These are phyloP conservation scores for Tuta absoluta DNA, from an alignment of 2,888 invertebrate species.

Conservation along the genomic window DNA sequence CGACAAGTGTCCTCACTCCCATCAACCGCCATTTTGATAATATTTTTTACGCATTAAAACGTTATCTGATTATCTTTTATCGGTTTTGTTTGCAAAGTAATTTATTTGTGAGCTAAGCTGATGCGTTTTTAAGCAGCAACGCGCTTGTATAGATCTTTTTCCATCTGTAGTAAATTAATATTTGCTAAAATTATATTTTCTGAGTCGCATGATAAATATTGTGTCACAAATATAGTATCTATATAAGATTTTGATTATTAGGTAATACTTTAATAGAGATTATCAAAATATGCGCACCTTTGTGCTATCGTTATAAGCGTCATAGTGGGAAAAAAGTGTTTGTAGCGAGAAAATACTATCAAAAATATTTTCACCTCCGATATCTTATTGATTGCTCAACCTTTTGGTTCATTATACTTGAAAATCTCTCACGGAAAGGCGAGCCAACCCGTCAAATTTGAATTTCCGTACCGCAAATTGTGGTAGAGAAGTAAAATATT, in stretches of 20 bases:
- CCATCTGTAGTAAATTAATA: conserved; percentile 37
- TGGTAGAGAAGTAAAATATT: conserved; percentile 45
- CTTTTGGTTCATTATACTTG: conserved; percentile 75
- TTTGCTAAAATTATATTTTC: not conserved
- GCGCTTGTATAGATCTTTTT: conserved; percentile 54
- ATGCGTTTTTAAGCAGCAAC: conserved; percentile 65
- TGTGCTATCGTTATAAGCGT: not conserved
- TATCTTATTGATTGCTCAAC: conserved; percentile 75
- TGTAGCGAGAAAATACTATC: conserved; percentile 8
- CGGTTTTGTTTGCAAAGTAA: conserved; percentile 49
- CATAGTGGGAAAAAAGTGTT: not conserved
- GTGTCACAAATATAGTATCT: too few relatives aligned
- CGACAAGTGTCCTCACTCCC: conserved; percentile 68
- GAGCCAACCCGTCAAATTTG: conserved; percentile 75
- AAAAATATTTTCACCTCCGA: conserved; percentile 42
- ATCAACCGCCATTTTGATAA: conserved; percentile 57
- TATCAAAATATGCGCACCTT: too few relatives aligned
- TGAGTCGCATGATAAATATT: not conserved
- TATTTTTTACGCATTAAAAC: conserved; percentile 70
- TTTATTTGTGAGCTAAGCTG: conserved; percentile 58
- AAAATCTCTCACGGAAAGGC: conserved; percentile 75
- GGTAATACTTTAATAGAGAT: not conserved
- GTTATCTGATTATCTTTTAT: conserved; percentile 78
- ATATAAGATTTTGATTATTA: too few relatives aligned
- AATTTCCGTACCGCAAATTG: conserved; percentile 75